phyloP scores from a whole-genome alignment of 2,797 vertebrate species.

The Botia kubotai region DNA sequence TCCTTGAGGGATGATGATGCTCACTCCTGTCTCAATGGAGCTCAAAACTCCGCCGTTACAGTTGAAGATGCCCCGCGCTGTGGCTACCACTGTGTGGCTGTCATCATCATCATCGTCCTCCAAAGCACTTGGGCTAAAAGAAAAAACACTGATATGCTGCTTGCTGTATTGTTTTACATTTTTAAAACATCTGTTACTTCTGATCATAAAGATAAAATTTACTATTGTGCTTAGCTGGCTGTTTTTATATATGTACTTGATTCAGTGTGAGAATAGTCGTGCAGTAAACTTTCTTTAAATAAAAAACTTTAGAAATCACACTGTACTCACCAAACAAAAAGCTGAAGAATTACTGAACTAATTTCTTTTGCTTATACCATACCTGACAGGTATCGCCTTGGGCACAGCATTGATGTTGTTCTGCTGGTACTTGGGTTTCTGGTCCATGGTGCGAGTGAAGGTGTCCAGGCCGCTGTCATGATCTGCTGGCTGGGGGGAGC shows the following conservation, averaged over 20 bases:
- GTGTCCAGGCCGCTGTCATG: conserved; percentile 90
- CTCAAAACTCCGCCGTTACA: conserved; percentile 97
- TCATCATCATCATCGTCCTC: conserved; percentile 98
- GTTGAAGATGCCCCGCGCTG: conserved; percentile 95
- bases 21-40: conserved; percentile 98
- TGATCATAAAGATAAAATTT: neutral
- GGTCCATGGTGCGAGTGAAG: conserved; percentile 86
- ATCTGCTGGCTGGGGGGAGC: conserved; percentile 84
- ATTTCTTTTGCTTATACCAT: neutral
- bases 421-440: conserved; percentile 91
- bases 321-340: neutral
- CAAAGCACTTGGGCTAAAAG: conserved; percentile 87
- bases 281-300: no score
- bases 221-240: no score
- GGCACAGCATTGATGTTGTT: conserved; percentile 91
- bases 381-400: conserved; percentile 98
- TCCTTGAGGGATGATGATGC: conserved; percentile 98
- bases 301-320: no score
- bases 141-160: neutral
- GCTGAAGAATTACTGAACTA: neutral
- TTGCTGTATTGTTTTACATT: neutral
- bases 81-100: conserved; percentile 96
- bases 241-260: no score
- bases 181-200: neutral
- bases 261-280: no score